phyloP scores from a whole-genome alignment of 92 coral and sea anemone species.

The Umimayanthus kanabou region DNA sequence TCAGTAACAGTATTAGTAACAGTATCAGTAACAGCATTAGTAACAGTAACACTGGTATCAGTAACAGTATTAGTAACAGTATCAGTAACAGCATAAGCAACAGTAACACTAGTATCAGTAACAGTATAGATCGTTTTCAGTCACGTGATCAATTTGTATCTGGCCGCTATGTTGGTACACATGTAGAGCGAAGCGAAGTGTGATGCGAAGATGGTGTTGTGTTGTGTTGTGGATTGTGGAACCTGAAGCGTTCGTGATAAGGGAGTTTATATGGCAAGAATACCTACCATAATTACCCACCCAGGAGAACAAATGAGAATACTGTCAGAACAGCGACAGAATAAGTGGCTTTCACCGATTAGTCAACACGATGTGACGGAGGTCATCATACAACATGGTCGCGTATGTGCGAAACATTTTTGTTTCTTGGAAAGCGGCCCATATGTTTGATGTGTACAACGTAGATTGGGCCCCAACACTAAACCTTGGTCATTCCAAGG shows the following conservation, averaged over 20 bases:
- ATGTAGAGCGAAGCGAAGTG: too few relatives aligned
- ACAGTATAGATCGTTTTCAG: too few relatives aligned
- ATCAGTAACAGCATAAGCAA: too few relatives aligned
- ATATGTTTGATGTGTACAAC: conserved; percentile 39
- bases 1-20: too few relatives aligned
- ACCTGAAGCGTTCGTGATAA: conserved; percentile 19
- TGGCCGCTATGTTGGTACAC: too few relatives aligned
- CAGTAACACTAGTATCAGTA: too few relatives aligned
- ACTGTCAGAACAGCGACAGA: conserved; percentile 17
- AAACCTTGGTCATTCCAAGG: conserved; percentile 39
- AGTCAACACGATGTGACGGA: conserved; percentile 8
- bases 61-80: too few relatives aligned
- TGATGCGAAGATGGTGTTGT: too few relatives aligned
- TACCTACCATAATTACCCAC: conserved; percentile 23
- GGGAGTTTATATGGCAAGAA: conserved; percentile 13
- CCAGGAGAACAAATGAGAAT: conserved; percentile 41
- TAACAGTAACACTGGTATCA: too few relatives aligned
- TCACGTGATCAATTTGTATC: too few relatives aligned
- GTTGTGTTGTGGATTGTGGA: conserved; percentile 1
- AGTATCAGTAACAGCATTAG: too few relatives aligned
- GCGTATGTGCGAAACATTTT: conserved; percentile 39
- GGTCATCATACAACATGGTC: conserved; percentile 20
- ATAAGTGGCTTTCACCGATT: conserved; percentile 26
- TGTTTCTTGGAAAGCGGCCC: conserved; percentile 38
- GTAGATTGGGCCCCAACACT: conserved; percentile 50